Base-by-base conservation (phyloP, 2,113 vertebrate genomes). In the Leptocoma aspasia region DNA sequence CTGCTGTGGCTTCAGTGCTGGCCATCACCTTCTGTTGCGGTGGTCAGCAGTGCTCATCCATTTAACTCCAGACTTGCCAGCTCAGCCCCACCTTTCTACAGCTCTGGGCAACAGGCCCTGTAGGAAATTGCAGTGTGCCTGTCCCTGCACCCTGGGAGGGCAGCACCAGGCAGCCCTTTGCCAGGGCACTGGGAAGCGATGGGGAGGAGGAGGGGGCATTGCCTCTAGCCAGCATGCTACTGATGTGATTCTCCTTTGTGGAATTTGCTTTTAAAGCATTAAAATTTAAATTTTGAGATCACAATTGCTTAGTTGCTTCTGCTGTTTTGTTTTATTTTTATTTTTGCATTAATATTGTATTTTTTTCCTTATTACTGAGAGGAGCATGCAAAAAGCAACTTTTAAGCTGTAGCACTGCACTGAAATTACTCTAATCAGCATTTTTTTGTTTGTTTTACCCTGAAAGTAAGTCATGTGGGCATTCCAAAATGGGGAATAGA, bases 331-430 rank as follows among this genome's bases (percentile, higher is more conserved):
- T 92, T 76, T 41, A 23, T 64, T 79, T 80, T 73, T 53, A 37
- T 85, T 95, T 96, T 90, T 88, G n/a, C 27, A 86, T 90, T 71
- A 84, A 57, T 91, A 41, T 26, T 94, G 52, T 82, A 56, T 78
- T n/a, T 64, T 68, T 64, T 69, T 10, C 26, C 70, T 90, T 27
- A 4, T 91, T 60, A 50, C 37, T 78, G 73, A 83, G 53, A 45
- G 47, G 44, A 92, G 64, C 84, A 83, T 86, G 81, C 89, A 73
- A 77, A 92, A 96, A 64, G 53, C 59, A 89, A 37, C 70, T 78
- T 89, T 86, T 66, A 94, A 94, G 89, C 65, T 95, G 73, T 96
- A 92, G 86, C 77, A 76, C 53, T 94, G 95, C 92, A 95, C 85
- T 97, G 89, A 94, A 83, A 83, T 86, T 86, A 77, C 35, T 89